phyloP scores from a whole-genome alignment of 2,797 vertebrate species.

The Acipenser ruthenus region DNA sequence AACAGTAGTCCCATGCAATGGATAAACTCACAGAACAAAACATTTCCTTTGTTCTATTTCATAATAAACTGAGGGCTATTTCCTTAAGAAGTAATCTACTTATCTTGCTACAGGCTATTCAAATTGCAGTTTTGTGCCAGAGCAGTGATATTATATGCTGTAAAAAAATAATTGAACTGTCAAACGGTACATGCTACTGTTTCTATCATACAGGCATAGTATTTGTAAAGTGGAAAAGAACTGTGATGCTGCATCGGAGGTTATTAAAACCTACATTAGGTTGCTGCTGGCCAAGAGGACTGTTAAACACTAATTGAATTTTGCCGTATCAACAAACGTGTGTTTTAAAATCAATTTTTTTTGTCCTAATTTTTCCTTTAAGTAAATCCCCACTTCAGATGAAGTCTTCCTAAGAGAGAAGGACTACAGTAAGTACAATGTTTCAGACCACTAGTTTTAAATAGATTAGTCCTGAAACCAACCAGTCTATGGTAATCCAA shows the following conservation, averaged over 20 bases:
- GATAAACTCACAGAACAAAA: too few relatives aligned
- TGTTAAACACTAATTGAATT: too few relatives aligned
- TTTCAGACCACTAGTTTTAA: too few relatives aligned
- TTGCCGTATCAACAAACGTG: too few relatives aligned
- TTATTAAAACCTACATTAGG: conserved; percentile 35
- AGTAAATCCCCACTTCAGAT: too few relatives aligned
- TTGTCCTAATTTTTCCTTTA: too few relatives aligned
- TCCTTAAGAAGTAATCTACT: conserved; percentile 13
- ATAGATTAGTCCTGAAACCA: too few relatives aligned
- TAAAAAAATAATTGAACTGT: conserved; percentile 63
- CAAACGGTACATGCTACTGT: conserved; percentile 39
- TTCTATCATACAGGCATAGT: conserved; percentile 34
- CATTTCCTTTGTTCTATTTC: not conserved
- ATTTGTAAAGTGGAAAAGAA: conserved; percentile 15
- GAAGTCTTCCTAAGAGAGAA: too few relatives aligned
- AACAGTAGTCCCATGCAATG: too few relatives aligned
- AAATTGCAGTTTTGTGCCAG: conserved; percentile 35
- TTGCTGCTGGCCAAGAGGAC: conserved; percentile 31
- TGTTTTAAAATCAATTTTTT: too few relatives aligned
- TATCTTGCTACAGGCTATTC: conserved; percentile 43
- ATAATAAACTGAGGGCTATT: not conserved
- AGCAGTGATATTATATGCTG: conserved; percentile 48
- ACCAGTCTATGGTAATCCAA: too few relatives aligned
- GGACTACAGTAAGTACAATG: too few relatives aligned
- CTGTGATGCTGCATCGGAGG: conserved; percentile 12